A percentile compares a stretch with the other conserved stretches of the same genome.
Evolutionary conservation across 2,113 vertebrate species (phyloP).

Genomic region (Tangachromis dhanisi): DNA sequence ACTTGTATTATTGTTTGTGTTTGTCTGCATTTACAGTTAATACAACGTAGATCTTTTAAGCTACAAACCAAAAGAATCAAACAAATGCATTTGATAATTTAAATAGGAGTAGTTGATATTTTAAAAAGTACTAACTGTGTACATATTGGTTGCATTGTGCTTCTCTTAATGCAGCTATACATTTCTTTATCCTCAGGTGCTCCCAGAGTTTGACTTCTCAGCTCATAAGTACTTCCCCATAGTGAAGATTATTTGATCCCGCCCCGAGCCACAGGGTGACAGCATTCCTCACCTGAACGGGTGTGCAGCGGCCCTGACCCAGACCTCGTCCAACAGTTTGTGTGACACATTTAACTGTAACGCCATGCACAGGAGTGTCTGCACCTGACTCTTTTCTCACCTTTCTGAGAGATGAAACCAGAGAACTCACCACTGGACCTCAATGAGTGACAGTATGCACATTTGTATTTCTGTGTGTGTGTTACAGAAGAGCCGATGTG

Average conservation of each 20-base stretch:
- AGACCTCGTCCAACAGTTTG: not conserved
- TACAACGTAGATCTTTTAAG: not conserved
- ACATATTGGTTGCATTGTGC: not conserved
- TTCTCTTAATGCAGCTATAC: not conserved
- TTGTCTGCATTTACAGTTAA: not conserved
- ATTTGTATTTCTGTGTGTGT: not conserved
- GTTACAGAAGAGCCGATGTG: not conserved
- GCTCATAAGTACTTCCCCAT: conserved; percentile 97
- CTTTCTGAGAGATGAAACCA: not conserved
- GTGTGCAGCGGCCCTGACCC: not conserved
- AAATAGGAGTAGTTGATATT: not conserved
- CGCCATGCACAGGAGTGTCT: not conserved
- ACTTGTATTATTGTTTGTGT: not conserved
- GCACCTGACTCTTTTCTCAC: not conserved
- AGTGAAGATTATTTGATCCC: conserved; percentile 89
- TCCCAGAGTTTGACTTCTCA: conserved; percentile 97
- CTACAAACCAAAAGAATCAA: not conserved
- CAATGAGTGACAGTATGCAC: not conserved
- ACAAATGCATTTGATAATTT: not conserved
- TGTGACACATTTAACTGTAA: not conserved
- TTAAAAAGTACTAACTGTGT: not conserved
- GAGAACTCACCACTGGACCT: conserved; percentile 14
- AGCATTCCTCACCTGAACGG: not conserved
- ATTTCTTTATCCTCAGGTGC: conserved; percentile 69
- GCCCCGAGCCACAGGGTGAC: not conserved